Conservation (phyloP, 2,113 vertebrate genomes). For the Prionailurus bengalensis region DNA sequence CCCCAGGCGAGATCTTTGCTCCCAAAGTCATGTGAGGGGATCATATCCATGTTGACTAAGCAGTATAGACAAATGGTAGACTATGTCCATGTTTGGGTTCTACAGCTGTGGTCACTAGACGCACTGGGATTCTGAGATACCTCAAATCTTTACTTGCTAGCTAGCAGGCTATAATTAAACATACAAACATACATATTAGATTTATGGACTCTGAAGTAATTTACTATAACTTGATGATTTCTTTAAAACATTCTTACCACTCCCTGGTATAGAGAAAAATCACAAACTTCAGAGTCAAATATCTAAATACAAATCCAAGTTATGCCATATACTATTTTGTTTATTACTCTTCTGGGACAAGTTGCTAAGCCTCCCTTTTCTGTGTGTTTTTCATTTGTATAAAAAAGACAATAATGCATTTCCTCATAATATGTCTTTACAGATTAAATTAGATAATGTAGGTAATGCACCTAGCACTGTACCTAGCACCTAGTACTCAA, state of each 20-base stretch:
- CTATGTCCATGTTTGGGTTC: not conserved
- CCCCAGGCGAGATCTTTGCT: not conserved
- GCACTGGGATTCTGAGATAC: not conserved
- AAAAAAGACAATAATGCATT: not conserved
- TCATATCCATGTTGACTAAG: not conserved
- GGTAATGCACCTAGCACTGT: not conserved
- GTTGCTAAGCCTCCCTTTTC: not conserved
- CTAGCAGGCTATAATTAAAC: not conserved
- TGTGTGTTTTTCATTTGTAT: not conserved
- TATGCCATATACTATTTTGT: not conserved
- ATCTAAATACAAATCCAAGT: slow-evolving; percentile 25
- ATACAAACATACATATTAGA: not conserved
- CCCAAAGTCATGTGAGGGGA: not conserved
- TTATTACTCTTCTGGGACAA: not conserved
- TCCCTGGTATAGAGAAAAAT: not conserved
- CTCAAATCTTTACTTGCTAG: not conserved
- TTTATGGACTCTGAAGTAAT: not conserved
- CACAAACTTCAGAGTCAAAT: not conserved
- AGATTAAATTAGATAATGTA: not conserved
- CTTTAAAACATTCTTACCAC: slow-evolving; percentile 24
- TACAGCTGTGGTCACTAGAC: not conserved
- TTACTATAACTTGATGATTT: not conserved
- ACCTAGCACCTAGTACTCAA: not conserved
- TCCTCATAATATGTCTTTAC: not conserved
- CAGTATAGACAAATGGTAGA: not conserved